Evolutionary conservation across 2,797 vertebrate species (phyloP).

Genomic region (Rhincodon typus): DNA sequence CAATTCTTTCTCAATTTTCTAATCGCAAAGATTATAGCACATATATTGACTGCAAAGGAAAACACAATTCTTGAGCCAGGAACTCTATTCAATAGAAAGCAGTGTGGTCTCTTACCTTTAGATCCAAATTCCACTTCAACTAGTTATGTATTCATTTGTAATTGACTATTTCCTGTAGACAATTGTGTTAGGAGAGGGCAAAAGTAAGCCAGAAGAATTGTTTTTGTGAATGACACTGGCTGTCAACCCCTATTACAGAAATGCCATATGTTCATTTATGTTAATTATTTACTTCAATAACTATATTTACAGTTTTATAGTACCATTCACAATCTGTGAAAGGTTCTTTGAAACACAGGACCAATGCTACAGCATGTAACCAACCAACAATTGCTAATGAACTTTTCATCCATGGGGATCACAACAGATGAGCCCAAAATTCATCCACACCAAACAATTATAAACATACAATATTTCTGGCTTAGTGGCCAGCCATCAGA

Average conservation of each 20-base stretch:
- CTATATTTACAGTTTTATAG: neutral
- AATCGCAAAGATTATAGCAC: neutral
- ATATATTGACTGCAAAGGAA: neutral
- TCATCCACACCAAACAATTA: neutral
- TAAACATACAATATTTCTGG: neutral
- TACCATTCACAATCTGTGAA: neutral
- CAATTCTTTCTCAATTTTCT: neutral
- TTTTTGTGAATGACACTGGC: neutral
- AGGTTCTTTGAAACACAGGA: neutral
- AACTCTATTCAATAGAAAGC: neutral
- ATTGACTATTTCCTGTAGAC: neutral
- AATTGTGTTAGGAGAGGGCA: neutral
- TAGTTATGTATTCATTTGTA: neutral
- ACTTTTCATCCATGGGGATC: neutral
- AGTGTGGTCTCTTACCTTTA: no score
- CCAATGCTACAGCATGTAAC: neutral
- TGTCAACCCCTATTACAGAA: neutral
- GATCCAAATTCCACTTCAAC: neutral
- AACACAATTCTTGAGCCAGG: neutral
- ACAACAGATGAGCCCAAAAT: neutral
- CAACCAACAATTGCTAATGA: neutral
- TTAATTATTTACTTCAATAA: conserved; percentile 25
- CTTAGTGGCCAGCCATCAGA: neutral
- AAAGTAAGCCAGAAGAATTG: no score
- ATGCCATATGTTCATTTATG: neutral